phyloP scores from a whole-genome alignment of 2,888 invertebrate species.

The Athripsodes cinereus region DNA sequence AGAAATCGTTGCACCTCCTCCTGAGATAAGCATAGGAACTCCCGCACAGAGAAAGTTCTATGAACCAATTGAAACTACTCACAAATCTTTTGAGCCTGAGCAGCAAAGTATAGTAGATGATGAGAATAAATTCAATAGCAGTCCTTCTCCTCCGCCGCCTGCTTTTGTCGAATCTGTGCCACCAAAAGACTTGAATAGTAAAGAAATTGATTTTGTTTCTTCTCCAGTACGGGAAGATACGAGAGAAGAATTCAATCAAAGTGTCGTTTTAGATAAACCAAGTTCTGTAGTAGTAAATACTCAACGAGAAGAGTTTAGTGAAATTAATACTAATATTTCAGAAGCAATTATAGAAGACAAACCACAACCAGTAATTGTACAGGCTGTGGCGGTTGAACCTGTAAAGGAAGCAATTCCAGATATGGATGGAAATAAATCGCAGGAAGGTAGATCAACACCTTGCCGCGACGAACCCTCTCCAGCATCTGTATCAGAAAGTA shows the following conservation, averaged over 20 bases:
- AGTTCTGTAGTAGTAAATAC: not conserved
- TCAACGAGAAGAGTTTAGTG: constrained; percentile 14
- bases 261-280: not conserved
- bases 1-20: not conserved
- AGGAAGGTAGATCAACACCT: constrained; percentile 24
- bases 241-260: no score
- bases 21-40: constrained; percentile 29
- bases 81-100: not conserved
- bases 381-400: not conserved
- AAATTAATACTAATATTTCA: not conserved
- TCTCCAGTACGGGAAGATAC: no score
- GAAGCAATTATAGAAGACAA: no score
- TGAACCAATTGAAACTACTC: not conserved
- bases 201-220: no score
- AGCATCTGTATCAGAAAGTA: constrained; percentile 1
- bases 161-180: no score
- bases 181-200: no score
- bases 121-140: not conserved
- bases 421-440: not conserved
- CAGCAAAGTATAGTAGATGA: not conserved
- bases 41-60: constrained; percentile 34
- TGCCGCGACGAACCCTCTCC: constrained; percentile 22
- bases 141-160: not conserved
- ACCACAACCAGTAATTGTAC: not conserved
- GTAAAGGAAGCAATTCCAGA: not conserved